A percentile compares a stretch with the other conserved stretches of the same genome.
Conservation (phyloP, 2,888 invertebrate genomes). For the Andrena camellia region DNA sequence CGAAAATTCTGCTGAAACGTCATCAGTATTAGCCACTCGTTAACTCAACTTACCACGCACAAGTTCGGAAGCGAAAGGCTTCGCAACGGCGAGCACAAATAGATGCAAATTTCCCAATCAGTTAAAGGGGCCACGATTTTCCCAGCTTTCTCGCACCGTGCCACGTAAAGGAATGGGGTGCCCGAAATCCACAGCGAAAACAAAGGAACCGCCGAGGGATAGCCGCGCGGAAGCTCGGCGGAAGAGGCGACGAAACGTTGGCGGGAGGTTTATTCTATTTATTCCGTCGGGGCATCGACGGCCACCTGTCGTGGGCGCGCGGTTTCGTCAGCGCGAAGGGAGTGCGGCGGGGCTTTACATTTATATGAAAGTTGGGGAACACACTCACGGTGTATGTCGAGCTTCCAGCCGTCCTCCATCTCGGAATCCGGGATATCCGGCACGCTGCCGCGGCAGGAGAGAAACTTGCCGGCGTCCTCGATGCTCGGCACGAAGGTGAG, state of each 20-base stretch:
- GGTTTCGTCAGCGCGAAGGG: neutral
- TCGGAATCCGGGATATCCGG: slow-evolving; percentile 90
- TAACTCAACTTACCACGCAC: too few species aligned
- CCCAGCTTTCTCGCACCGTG: too few species aligned
- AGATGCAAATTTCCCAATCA: too few species aligned
- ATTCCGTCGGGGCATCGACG: neutral
- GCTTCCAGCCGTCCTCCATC: slow-evolving; percentile 92
- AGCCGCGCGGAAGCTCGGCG: neutral
- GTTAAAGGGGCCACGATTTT: too few species aligned
- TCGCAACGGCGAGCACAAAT: too few species aligned
- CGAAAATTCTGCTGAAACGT: too few species aligned
- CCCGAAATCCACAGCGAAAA: too few species aligned
- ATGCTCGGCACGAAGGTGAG: slow-evolving; percentile 92
- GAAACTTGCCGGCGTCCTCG: slow-evolving; percentile 92
- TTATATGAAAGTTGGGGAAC: slow-evolving; percentile 42
- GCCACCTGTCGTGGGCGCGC: neutral
- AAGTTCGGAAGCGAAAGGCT: too few species aligned
- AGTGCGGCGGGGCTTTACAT: neutral
- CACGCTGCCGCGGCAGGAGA: slow-evolving; percentile 93
- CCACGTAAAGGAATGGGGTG: too few species aligned
- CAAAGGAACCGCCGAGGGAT: neutral
- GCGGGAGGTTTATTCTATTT: neutral
- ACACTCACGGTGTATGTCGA: slow-evolving; percentile 94
- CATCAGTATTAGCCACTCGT: too few species aligned
- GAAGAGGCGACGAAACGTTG: neutral